Conservation (phyloP, 2,113 vertebrate species). For the Caranx melampygus region DNA sequence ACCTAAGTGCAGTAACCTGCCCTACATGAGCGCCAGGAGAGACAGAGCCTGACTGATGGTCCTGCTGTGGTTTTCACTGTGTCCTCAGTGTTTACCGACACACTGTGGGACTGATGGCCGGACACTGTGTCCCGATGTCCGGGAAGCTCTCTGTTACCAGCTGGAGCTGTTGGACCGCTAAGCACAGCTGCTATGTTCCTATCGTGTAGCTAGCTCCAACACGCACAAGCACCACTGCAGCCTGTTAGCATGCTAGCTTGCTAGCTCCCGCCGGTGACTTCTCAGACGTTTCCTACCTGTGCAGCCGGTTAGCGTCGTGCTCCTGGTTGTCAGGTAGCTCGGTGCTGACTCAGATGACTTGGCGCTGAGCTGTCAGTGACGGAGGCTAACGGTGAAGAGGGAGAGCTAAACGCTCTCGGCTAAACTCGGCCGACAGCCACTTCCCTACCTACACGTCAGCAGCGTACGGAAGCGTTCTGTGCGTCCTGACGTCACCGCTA, state of each 20-base stretch:
- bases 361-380: slow-evolving; percentile 17
- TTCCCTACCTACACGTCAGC: slow-evolving; percentile 84
- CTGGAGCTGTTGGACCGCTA: neutral
- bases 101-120: neutral
- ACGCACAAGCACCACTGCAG: slow-evolving; percentile 4
- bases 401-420: slow-evolving; percentile 5
- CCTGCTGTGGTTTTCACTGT: neutral
- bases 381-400: neutral
- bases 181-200: neutral
- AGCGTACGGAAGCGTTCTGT: slow-evolving; percentile 9
- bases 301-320: neutral
- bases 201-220: neutral
- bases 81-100: neutral
- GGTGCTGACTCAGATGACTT: neutral
- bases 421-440: slow-evolving; percentile 19
- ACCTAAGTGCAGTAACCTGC: too few species aligned
- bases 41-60: neutral
- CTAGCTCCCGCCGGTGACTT: neutral
- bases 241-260: slow-evolving; percentile 1
- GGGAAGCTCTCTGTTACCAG: neutral
- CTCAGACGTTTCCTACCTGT: slow-evolving; percentile 51
- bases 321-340: neutral
- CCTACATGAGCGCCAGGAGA: neutral
- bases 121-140: neutral
- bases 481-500: slow-evolving; percentile 42